These are phyloP conservation scores for Beroe forskalii DNA, from an alignment of 37 sponge, comb jelly and placozoan species.

Conservation along the genomic window DNA sequence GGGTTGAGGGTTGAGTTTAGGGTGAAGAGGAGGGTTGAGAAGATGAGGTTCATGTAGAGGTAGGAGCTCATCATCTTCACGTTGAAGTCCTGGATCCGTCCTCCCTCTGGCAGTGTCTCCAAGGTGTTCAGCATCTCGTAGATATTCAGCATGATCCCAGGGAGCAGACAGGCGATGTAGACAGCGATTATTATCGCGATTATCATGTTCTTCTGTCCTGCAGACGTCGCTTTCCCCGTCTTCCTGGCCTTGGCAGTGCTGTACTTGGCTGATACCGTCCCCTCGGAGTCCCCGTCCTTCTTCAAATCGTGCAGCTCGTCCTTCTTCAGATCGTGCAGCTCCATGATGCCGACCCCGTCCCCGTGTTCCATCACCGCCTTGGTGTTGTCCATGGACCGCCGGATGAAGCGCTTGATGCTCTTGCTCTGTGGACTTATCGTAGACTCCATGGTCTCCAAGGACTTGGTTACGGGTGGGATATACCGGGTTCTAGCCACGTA, in stretches of 20 bases:
- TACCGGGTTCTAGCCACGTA: background rate
- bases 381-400: too few species aligned
- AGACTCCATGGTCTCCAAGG: background rate
- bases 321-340: background rate
- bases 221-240: background rate
- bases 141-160: background rate
- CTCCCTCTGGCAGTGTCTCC: background rate
- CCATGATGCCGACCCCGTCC: background rate
- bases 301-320: background rate
- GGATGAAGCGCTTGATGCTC: background rate
- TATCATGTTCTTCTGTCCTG: slow-evolving; percentile 3
- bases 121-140: slow-evolving; percentile 12
- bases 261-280: too few species aligned
- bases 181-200: background rate
- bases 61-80: background rate
- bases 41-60: background rate
- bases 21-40: slow-evolving; percentile 15
- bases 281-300: background rate
- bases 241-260: background rate
- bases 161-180: slow-evolving; percentile 13
- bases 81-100: background rate
- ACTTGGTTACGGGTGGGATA: background rate
- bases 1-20: slow-evolving; percentile 29
- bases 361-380: background rate
- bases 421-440: background rate